phyloP scores from a whole-genome alignment of 2,888 invertebrate species.

The Luperina nickerlii region DNA sequence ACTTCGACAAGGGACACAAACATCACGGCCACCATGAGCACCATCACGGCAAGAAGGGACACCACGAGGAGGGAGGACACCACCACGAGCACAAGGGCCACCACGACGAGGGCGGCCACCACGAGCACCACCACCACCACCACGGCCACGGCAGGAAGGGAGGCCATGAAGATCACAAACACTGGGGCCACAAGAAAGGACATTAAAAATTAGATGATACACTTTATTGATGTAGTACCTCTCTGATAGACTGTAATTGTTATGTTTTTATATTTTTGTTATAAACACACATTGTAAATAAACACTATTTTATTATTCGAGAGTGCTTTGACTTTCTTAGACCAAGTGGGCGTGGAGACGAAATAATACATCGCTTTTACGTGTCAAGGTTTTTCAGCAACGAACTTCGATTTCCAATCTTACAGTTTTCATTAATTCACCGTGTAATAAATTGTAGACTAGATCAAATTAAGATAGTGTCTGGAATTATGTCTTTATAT shows the following conservation, averaged over 20 bases:
- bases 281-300: conserved; percentile 67
- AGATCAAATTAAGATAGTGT: conserved; percentile 4
- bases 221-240: conserved; percentile 49
- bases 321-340: conserved; percentile 16
- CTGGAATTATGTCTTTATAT: neutral
- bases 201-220: conserved; percentile 76
- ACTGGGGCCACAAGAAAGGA: conserved; percentile 93
- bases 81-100: conserved; percentile 95
- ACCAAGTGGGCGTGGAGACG: neutral
- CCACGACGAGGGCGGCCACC: conserved; percentile 94
- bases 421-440: neutral
- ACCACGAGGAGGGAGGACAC: conserved; percentile 94
- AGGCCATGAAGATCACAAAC: conserved; percentile 94
- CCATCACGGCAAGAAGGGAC: conserved; percentile 95
- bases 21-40: conserved; percentile 94
- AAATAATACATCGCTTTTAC: neutral
- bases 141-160: conserved; percentile 94
- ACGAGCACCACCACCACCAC: conserved; percentile 94
- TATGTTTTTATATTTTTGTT: conserved; percentile 61
- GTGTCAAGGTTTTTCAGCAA: neutral
- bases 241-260: conserved; percentile 44
- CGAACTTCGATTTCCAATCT: neutral
- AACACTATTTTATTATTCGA: conserved; percentile 56
- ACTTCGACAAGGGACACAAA: conserved; percentile 94
- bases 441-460: neutral